These are phyloP conservation scores for Strigamia transsilvanica DNA, from an alignment of 2,888 invertebrate species.

Conservation along the genomic window DNA sequence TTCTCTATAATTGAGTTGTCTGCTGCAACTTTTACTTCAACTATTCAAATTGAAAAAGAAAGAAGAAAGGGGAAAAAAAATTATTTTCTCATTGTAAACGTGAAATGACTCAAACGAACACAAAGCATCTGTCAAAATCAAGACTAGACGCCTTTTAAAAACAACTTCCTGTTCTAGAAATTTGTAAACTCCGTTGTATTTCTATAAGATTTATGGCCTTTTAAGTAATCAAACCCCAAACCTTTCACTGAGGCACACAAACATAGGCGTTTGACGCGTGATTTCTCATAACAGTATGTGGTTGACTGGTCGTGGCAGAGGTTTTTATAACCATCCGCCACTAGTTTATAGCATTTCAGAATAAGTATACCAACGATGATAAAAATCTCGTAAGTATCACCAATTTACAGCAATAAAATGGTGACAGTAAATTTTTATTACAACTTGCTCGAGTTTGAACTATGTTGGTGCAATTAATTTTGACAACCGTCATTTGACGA, in stretches of 20 bases:
- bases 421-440: slow-evolving; percentile 6
- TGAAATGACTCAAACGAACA: not conserved
- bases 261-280: not conserved
- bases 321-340: not conserved
- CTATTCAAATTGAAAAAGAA: slow-evolving; percentile 34
- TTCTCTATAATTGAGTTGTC: not conserved
- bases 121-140: slow-evolving; percentile 13
- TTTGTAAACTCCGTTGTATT: not conserved
- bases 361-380: not conserved
- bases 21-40: not conserved
- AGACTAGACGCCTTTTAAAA: slow-evolving; percentile 12
- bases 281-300: not conserved
- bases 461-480: not conserved
- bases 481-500: slow-evolving; percentile 3
- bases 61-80: not conserved
- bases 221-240: not conserved
- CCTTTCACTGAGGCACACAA: not conserved
- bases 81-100: not conserved
- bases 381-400: not conserved
- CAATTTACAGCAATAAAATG: not conserved
- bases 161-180: not conserved
- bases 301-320: not conserved
- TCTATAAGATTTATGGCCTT: not conserved
- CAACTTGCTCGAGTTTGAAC: not conserved
- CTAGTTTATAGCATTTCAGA: slow-evolving; percentile 9